A percentile compares a stretch with the other conserved stretches of the same genome.
phyloP scores from a whole-genome alignment of 2,888 invertebrate genomes.

The Microplitis manilae region DNA sequence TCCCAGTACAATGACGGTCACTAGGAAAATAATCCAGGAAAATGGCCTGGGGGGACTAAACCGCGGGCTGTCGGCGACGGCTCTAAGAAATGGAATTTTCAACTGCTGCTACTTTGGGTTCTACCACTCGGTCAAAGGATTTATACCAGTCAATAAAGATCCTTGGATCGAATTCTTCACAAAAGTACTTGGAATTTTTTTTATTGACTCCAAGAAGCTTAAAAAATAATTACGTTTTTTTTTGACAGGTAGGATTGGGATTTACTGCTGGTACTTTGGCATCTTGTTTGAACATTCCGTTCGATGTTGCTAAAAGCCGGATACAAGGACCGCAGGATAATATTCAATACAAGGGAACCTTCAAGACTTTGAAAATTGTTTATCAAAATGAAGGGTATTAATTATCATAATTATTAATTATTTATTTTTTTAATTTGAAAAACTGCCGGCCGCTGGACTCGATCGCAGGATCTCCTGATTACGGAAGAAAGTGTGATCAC shows the following conservation, averaged over 20 bases:
- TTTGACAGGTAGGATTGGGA: slow-evolving; percentile 79
- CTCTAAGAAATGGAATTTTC: slow-evolving; percentile 91
- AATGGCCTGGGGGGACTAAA: slow-evolving; percentile 86
- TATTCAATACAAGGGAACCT: slow-evolving; percentile 85
- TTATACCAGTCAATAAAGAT: slow-evolving; percentile 80
- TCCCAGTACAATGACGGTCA: slow-evolving; percentile 86
- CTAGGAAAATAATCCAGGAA: slow-evolving; percentile 82
- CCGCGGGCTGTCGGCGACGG: slow-evolving; percentile 90
- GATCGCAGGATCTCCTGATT: too few species aligned
- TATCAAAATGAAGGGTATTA: slow-evolving; percentile 90
- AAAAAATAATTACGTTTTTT: slow-evolving; percentile 1
- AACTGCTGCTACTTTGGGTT: slow-evolving; percentile 97
- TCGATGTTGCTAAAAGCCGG: slow-evolving; percentile 95
- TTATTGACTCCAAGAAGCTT: neutral
- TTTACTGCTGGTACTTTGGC: slow-evolving; percentile 90
- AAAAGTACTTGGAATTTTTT: slow-evolving; percentile 72
- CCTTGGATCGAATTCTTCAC: slow-evolving; percentile 80
- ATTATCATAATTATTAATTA: slow-evolving; percentile 16
- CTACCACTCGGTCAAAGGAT: slow-evolving; percentile 91
- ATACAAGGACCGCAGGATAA: slow-evolving; percentile 89
- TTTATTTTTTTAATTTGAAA: neutral
- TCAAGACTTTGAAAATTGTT: slow-evolving; percentile 81
- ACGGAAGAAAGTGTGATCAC: too few species aligned
- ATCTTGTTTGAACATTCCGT: slow-evolving; percentile 92
- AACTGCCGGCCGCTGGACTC: too few species aligned